These are phyloP conservation scores for Anser brachyrhynchus DNA, from an alignment of 2,113 vertebrate species.

Conservation along the genomic window DNA sequence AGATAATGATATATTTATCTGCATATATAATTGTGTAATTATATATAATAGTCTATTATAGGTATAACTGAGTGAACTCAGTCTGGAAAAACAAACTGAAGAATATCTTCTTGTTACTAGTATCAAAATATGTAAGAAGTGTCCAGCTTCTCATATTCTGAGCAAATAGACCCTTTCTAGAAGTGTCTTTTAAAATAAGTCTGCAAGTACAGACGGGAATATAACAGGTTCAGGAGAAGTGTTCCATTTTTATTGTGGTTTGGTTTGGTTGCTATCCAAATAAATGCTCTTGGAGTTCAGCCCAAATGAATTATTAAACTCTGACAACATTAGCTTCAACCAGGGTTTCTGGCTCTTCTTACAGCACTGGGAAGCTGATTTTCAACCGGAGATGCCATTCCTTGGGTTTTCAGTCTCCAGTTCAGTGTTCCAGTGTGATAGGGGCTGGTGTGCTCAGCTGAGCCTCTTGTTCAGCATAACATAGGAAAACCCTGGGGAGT, in stretches of 20 bases:
- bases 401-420: neutral
- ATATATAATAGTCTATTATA: neutral
- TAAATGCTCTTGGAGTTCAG: neutral
- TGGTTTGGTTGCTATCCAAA: neutral
- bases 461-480: neutral
- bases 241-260: neutral
- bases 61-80: neutral
- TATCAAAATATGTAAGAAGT: neutral
- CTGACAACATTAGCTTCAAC: neutral
- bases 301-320: neutral
- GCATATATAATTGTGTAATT: neutral
- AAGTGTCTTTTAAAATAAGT: neutral
- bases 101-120: neutral
- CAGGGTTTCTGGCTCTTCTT: neutral
- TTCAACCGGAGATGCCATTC: neutral
- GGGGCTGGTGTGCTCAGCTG: neutral
- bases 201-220: neutral
- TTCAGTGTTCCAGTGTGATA: neutral
- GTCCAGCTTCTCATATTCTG: neutral
- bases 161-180: neutral
- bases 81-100: neutral
- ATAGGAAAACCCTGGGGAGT: neutral
- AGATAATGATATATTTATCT: neutral
- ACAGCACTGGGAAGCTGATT: neutral
- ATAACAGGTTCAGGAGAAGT: neutral